phyloP scores from a whole-genome alignment of 2,888 invertebrate species.

The Scaptodrosophila latifasciaeformis region DNA sequence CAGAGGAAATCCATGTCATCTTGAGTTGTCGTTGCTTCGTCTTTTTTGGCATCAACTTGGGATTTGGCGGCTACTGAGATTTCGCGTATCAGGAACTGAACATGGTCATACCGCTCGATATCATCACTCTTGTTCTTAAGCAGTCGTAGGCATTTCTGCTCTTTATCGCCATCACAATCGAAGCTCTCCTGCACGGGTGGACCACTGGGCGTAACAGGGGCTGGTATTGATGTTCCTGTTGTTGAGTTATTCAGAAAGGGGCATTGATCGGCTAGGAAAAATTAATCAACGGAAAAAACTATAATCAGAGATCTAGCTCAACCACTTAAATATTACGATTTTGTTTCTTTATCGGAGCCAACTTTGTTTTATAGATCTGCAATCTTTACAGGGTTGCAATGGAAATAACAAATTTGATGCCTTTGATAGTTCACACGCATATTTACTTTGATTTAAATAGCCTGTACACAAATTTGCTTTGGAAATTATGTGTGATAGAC shows the following conservation, averaged over 20 bases:
- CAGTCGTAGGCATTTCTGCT: slow-evolving; percentile 70
- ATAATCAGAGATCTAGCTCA: too few relatives aligned
- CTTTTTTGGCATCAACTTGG: slow-evolving; percentile 78
- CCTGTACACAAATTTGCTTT: too few relatives aligned
- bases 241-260: slow-evolving; percentile 34
- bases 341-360: too few relatives aligned
- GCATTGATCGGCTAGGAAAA: slow-evolving; percentile 38
- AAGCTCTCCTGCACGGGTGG: slow-evolving; percentile 62
- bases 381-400: too few relatives aligned
- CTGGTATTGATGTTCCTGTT: slow-evolving; percentile 32
- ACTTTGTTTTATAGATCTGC: too few relatives aligned
- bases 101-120: slow-evolving; percentile 84
- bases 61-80: slow-evolving; percentile 77
- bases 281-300: not conserved
- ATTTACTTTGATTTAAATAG: too few relatives aligned
- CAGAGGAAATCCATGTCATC: slow-evolving; percentile 74
- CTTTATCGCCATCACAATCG: slow-evolving; percentile 67
- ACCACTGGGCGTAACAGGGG: slow-evolving; percentile 27
- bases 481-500: too few relatives aligned
- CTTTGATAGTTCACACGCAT: too few relatives aligned
- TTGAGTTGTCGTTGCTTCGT: slow-evolving; percentile 38
- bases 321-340: too few relatives aligned
- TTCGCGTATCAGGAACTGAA: slow-evolving; percentile 93
- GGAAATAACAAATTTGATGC: too few relatives aligned
- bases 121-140: slow-evolving; percentile 75